Percentiles rank a stretch among this genome's conserved stretches.
These are phyloP conservation scores for Acrossocheilus wenchowensis DNA, from an alignment of 2,797 vertebrate species.

Conservation along the genomic window DNA sequence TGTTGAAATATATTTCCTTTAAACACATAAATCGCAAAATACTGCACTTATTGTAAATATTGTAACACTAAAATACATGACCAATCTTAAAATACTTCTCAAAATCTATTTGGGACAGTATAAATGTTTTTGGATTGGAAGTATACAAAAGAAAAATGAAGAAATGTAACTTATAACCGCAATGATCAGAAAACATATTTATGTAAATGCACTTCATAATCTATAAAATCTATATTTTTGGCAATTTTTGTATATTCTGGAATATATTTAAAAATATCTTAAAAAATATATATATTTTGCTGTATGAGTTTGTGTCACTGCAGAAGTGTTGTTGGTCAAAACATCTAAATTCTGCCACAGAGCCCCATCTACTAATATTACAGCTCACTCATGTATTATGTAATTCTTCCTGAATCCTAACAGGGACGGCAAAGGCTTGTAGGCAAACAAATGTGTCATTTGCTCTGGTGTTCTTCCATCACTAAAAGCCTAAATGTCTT, in stretches of 20 bases:
- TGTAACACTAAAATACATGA: not conserved
- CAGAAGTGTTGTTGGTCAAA: not conserved
- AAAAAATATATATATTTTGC: not conserved
- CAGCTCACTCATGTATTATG: not conserved
- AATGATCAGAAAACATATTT: not conserved
- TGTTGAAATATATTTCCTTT: not conserved
- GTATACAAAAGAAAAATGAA: not conserved
- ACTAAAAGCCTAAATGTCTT: slow-evolving; percentile 52
- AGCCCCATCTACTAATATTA: slow-evolving; percentile 17
- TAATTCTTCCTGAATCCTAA: slow-evolving; percentile 32
- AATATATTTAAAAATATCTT: not conserved
- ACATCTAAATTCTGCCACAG: slow-evolving; percentile 8
- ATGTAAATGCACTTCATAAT: not conserved
- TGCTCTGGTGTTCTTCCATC: slow-evolving; percentile 41
- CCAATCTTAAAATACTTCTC: not conserved
- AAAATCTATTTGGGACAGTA: not conserved
- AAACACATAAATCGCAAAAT: not conserved
- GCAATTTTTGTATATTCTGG: not conserved
- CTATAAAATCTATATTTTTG: not conserved
- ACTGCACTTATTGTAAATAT: not conserved
- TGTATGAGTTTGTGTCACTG: not conserved
- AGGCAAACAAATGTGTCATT: slow-evolving; percentile 43
- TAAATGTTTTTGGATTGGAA: not conserved
- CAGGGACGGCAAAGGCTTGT: slow-evolving; percentile 35
- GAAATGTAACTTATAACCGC: not conserved